Conservation (phyloP, 2,888 invertebrate species). For the Macrosoma leucophasiata region DNA sequence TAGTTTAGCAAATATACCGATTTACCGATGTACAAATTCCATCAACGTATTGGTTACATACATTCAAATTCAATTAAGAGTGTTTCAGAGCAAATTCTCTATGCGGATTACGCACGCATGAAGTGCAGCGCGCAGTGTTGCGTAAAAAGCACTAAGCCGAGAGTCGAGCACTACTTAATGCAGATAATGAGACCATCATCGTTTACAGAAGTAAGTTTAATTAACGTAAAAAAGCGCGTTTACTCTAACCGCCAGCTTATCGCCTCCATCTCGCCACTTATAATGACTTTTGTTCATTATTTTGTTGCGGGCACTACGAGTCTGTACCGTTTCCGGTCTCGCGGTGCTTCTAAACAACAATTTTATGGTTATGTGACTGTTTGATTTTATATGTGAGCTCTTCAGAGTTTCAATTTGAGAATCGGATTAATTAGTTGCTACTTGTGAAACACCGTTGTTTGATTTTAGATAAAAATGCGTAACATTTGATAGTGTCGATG, state of each 20-base stretch:
- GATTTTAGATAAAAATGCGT: constrained; percentile 24
- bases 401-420: constrained; percentile 36
- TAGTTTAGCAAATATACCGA: no score
- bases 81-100: no score
- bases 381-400: constrained; percentile 42
- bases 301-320: constrained; percentile 56
- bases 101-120: no score
- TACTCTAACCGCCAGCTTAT: constrained; percentile 65
- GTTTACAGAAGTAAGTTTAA: constrained; percentile 72
- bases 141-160: constrained; percentile 43
- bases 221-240: constrained; percentile 74
- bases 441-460: constrained; percentile 32
- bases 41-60: no score
- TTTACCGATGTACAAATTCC: no score
- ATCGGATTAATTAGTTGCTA: constrained; percentile 50
- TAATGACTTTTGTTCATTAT: constrained; percentile 73
- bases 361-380: constrained; percentile 57
- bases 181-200: constrained; percentile 61
- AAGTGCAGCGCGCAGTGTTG: constrained; percentile 36
- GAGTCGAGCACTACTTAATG: constrained; percentile 43
- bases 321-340: constrained; percentile 58
- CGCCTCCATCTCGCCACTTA: constrained; percentile 60
- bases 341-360: constrained; percentile 52
- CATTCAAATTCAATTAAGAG: no score
- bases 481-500: constrained; percentile 16